Percentiles rank a stretch among this genome's conserved stretches.
These are phyloP conservation scores for Pammene aurita DNA, from an alignment of 2,888 invertebrate genomes.

Conservation along the genomic window DNA sequence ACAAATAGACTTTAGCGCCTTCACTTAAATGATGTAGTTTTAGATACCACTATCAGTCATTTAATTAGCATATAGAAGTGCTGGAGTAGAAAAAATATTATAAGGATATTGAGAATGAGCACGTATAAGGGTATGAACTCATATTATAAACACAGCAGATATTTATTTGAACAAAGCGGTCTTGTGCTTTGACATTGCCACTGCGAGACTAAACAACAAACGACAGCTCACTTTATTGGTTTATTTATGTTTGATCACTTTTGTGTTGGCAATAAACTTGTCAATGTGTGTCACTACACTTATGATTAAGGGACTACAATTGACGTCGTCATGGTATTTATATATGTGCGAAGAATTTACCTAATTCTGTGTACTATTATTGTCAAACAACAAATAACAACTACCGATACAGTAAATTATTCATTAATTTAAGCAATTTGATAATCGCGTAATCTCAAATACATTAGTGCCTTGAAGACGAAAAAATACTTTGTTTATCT, in stretches of 20 bases:
- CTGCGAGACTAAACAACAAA: conserved; percentile 56
- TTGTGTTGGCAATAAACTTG: neutral
- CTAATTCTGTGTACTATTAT: neutral
- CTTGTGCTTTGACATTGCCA: conserved; percentile 42
- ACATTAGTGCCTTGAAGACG: neutral
- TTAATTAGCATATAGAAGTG: too few species aligned
- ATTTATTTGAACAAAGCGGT: conserved; percentile 50
- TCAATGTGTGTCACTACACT: conserved; percentile 1
- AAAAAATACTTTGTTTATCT: conserved; percentile 5
- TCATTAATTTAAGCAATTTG: too few species aligned
- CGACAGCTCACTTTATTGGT: conserved; percentile 53
- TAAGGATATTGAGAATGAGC: neutral
- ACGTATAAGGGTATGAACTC: neutral
- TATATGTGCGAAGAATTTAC: neutral
- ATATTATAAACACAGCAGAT: conserved; percentile 44
- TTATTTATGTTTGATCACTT: conserved; percentile 8
- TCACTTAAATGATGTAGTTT: too few species aligned
- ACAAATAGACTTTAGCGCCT: too few species aligned
- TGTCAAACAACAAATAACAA: neutral
- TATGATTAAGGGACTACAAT: conserved; percentile 9
- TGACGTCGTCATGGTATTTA: neutral
- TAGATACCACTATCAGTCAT: too few species aligned
- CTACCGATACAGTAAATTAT: neutral
- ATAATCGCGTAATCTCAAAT: neutral
- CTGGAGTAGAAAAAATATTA: too few species aligned